Base-by-base conservation (phyloP, 2,113 vertebrate genomes). In the Aphelocoma coerulescens region DNA sequence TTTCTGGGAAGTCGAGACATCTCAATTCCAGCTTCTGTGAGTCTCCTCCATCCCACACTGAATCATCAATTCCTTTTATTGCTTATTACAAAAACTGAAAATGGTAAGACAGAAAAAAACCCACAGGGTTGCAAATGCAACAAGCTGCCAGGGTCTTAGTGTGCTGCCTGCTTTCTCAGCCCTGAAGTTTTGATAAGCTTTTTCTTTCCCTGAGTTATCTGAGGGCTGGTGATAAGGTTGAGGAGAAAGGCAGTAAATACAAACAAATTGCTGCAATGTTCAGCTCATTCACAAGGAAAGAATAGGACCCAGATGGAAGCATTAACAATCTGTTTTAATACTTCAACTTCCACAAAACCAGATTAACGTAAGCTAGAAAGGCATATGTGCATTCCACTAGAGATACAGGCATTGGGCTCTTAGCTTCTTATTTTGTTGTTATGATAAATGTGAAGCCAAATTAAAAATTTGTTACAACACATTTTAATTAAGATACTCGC, bases 301-400 rank as follows among this genome's bases (percentile, higher is more conserved):
- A 96, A 95, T 27, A 92, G 65, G 66, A 81, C 80, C 69, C 94
- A 97, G 92, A 95, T 89, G 81, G 93, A 96, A 95, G 89, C 92
- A 94, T 84, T 96, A 94, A 86, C 85, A 88, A 95, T 88, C 92
- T 93, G 88, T 68, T 96, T 88, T 82, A 95, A 94, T 95, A 91
- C 71, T 77, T 76, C 74, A 49, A 84, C 77, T 94, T 96, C 58
- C 81, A 96, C 65, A 93, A 94, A 97, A 94, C 81, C 92, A 95
- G 97, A 97, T 96, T 96, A 96, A 78, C 17, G 1, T 92, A 95
- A 96, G 10, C 91, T 86, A 88, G 37, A 91, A 89, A 80, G 59
- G 82, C 43, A 52, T 78, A 93, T 54, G 78, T 49, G 55, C 76
- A 63, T 87, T 91, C 72, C 88, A 91, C 86, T 81, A 76, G 73